These are phyloP conservation scores for Scleropages formosus DNA, from an alignment of 2,797 vertebrate species.

Conservation along the genomic window DNA sequence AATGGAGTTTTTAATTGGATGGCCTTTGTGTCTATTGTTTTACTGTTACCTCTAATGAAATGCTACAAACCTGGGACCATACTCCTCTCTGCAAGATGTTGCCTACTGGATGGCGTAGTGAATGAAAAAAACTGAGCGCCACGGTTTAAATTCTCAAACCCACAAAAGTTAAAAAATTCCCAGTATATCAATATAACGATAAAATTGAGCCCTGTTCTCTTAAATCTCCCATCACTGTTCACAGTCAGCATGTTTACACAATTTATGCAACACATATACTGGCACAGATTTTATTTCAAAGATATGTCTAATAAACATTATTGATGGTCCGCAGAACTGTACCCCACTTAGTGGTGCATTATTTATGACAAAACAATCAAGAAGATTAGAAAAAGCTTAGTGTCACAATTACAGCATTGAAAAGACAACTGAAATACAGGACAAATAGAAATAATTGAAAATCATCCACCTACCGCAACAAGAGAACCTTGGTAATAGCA, in stretches of 20 bases:
- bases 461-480: conserved; percentile 7
- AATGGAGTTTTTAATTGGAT: too few relatives aligned
- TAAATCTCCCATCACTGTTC: conserved; percentile 19
- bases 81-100: too few relatives aligned
- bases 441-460: not conserved
- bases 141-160: too few relatives aligned
- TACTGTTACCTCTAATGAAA: too few relatives aligned
- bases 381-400: not conserved
- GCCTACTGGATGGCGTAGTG: too few relatives aligned
- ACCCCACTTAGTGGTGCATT: conserved; percentile 6
- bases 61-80: too few relatives aligned
- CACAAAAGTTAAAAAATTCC: not conserved
- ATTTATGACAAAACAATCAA: conserved; percentile 1
- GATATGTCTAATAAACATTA: conserved; percentile 15
- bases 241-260: conserved; percentile 16
- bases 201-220: not conserved
- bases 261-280: conserved; percentile 13
- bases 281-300: conserved; percentile 10
- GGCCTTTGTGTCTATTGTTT: too few relatives aligned
- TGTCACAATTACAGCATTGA: too few relatives aligned
- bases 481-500: conserved; percentile 14
- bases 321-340: not conserved
- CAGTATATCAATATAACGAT: conserved; percentile 8
- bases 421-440: not conserved
- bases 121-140: too few relatives aligned